These are phyloP conservation scores for Papilio polytes DNA, from an alignment of 1,140 invertebrate genomes.

Conservation along the genomic window DNA sequence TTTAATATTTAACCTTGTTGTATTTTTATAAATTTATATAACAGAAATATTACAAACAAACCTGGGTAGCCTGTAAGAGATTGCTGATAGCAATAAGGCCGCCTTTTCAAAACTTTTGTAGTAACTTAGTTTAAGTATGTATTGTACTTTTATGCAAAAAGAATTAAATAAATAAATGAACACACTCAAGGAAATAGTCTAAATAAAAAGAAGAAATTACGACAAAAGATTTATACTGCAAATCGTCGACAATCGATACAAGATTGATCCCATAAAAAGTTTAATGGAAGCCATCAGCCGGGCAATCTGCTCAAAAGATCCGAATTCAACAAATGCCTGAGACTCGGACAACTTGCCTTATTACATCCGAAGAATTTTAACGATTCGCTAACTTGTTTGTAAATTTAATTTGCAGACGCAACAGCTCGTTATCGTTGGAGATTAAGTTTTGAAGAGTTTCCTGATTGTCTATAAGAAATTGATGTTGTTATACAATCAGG, in stretches of 20 bases:
- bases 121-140: no score
- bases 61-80: no score
- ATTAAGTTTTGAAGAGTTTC: constrained; percentile 78
- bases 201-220: no score
- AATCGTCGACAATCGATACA: constrained; percentile 1
- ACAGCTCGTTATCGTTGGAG: constrained; percentile 70
- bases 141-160: no score
- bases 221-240: neutral
- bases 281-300: constrained; percentile 12
- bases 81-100: no score
- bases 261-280: constrained; percentile 28
- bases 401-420: constrained; percentile 76
- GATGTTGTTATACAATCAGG: constrained; percentile 56
- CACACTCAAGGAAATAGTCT: no score
- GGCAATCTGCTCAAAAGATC: constrained; percentile 20
- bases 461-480: constrained; percentile 71
- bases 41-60: neutral
- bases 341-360: constrained; percentile 62
- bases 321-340: constrained; percentile 43
- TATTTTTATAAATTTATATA: neutral
- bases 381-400: constrained; percentile 78
- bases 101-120: no score
- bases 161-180: no score
- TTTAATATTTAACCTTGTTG: neutral
- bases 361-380: constrained; percentile 80